phyloP scores from a whole-genome alignment of 2,113 vertebrate genomes.

The Lophius piscatorius region DNA sequence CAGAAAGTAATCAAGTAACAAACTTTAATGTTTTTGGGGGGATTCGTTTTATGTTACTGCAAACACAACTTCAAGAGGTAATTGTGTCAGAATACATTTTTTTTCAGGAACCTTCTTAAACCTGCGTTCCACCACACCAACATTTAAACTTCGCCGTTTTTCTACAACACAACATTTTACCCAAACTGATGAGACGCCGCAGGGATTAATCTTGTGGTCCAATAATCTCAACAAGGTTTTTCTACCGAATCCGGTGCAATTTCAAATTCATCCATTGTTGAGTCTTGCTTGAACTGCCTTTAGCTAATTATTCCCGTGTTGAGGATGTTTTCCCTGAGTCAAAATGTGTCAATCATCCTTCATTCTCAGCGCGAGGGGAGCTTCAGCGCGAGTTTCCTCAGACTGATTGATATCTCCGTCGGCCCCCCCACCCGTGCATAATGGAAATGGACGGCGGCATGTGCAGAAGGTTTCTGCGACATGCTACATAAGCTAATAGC shows the following conservation, averaged over 20 bases:
- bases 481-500: constrained; percentile 60
- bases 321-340: constrained; percentile 23
- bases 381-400: constrained; percentile 44
- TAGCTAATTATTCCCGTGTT: constrained; percentile 39
- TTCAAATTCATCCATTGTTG: neutral
- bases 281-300: constrained; percentile 20
- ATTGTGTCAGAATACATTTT: too few species aligned
- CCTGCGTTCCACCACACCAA: too few species aligned
- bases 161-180: neutral
- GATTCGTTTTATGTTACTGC: too few species aligned
- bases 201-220: neutral
- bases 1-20: too few species aligned
- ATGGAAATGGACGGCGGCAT: constrained; percentile 61
- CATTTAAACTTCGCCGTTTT: neutral
- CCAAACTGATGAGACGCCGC: neutral
- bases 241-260: neutral
- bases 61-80: too few species aligned
- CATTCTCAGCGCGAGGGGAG: constrained; percentile 58
- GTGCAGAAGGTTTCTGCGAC: constrained; percentile 32
- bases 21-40: too few species aligned
- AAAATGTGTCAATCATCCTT: constrained; percentile 55
- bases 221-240: neutral
- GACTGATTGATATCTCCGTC: constrained; percentile 72
- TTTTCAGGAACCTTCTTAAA: too few species aligned
- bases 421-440: constrained; percentile 49